phyloP scores from a whole-genome alignment of 2,113 vertebrate species.

The Heloderma charlesbogerti region DNA sequence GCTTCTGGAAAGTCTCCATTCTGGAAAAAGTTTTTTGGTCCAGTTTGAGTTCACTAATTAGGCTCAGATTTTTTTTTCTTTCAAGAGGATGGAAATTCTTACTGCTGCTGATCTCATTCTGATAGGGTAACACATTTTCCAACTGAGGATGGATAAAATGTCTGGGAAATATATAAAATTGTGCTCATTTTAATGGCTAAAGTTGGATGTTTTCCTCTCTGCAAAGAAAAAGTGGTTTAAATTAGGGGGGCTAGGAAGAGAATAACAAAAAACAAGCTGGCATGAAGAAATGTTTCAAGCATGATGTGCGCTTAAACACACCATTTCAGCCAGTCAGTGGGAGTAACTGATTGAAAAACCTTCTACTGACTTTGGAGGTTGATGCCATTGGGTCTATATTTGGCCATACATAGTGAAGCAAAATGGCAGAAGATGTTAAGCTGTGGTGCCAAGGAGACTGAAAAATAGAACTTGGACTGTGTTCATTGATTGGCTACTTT shows the following conservation, averaged over 20 bases:
- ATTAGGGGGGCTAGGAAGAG: neutral
- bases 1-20: slow-evolving; percentile 20
- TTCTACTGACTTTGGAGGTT: neutral
- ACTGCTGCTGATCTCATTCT: slow-evolving; percentile 33
- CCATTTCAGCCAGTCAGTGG: neutral
- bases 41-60: slow-evolving; percentile 23
- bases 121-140: slow-evolving; percentile 36
- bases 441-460: neutral
- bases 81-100: slow-evolving; percentile 33
- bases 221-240: neutral
- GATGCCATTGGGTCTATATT: neutral
- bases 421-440: neutral
- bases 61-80: slow-evolving; percentile 13
- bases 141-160: slow-evolving; percentile 20
- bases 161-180: slow-evolving; percentile 27
- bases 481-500: neutral
- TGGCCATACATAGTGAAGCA: neutral
- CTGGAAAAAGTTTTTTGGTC: slow-evolving; percentile 15
- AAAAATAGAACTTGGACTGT: neutral
- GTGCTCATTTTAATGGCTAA: slow-evolving; percentile 20
- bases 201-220: neutral
- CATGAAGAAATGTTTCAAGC: neutral
- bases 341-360: neutral
- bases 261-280: neutral
- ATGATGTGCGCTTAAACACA: neutral